Evolutionary conservation across 2,797 vertebrate species (phyloP), one percentile per base, ranked within the genome.

Genomic region (Forpus xanthops): DNA sequence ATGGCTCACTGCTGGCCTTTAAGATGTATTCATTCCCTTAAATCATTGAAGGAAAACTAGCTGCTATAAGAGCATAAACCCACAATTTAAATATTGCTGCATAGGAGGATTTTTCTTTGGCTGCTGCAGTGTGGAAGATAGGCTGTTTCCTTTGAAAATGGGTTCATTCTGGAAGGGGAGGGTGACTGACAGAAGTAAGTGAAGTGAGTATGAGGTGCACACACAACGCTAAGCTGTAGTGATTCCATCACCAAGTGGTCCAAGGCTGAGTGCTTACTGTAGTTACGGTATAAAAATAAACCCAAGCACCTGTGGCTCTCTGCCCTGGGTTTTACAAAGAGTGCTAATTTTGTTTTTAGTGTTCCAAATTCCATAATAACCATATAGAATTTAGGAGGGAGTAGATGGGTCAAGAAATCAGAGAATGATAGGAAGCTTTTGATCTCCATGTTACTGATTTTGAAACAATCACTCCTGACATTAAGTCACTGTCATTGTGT

Each of bases 11-110:
- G 87, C 82, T 92, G 94, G 79, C 95, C 84, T 92, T 95, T 96
- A 64, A 96, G 88, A 95, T 92, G 87, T 96, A 96, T 95, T 97
- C 76, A 24, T 97, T 97, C 96, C 94, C 88, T 96, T 97, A 97
- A 97, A 97, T 97, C 97, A 96, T 96, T 98, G 97, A 97, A 98
- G 91, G 96, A 97, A 97, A 98, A 97, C 97, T 97, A 98, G 97
- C 97, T 98, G 97, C 97, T 96, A 91, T 97, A 97, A 96, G 93
- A 98, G 96, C 97, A 96, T 64, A 62, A 95, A 97, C 60, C 53
- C 77, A 86, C 88, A 88, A 96, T 96, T 96, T 96, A 97, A 97
- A 96, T 89, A 95, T 95, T 96, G 91, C 94, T 90, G 68, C 56
- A 88, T 74, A 68, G 87, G 74, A 94, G 74, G 83, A 96, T 94